Evolutionary conservation across 2,888 invertebrate genomes (phyloP), one percentile per base, ranked within the genome.

Genomic region (Macrophya alboannulata): DNA sequence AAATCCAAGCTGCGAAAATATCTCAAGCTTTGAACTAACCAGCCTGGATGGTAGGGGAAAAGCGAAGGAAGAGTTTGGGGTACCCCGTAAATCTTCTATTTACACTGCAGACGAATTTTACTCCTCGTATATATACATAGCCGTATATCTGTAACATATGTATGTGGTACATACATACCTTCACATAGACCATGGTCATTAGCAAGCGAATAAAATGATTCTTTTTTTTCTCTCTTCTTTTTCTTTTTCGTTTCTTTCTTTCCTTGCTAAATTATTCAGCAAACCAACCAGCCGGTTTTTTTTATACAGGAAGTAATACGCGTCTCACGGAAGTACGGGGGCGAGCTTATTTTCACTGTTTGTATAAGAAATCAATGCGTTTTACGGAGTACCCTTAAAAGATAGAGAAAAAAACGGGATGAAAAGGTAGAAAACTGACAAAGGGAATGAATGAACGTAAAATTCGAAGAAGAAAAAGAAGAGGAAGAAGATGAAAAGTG

Each of bases 291-390:
- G 17, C 9, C 71, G 40, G 71, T n/a, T 40, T 37, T n/a, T 40
- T 37, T 40, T n/a, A 17, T 0, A 15, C 17, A n/a, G n/a, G 71
- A 40, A 40, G 65, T 65, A 25, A 25, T 65, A 25, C 31, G n/a
- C n/a, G 31, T 15, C 4, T 15, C 3, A 4, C 65, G 65, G 65
- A 65, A 65, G 71, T 71, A 31, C 40, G 40, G 12, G 12, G 9
- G n/a, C 12, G 4, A 37, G 31, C 37, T 71, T 9, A 6, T 43
- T 71, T 17, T 71, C 25, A 40, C 31, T 43, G 17, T 31, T n/a
- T 40, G 71, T 71, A 43, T n/a, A 77, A 48, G 55, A 55, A 77
- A 51, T 77, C 77, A 37, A 77, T 77, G n/a, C 45, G 45, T 72
- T 43, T 72, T 45, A 8, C 17, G 9, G 31, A 77, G 17, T 6